Percentiles rank a stretch among this genome's conserved stretches.
Evolutionary conservation across 2,113 vertebrate genomes (phyloP).

Genomic region (Fulica atra): DNA sequence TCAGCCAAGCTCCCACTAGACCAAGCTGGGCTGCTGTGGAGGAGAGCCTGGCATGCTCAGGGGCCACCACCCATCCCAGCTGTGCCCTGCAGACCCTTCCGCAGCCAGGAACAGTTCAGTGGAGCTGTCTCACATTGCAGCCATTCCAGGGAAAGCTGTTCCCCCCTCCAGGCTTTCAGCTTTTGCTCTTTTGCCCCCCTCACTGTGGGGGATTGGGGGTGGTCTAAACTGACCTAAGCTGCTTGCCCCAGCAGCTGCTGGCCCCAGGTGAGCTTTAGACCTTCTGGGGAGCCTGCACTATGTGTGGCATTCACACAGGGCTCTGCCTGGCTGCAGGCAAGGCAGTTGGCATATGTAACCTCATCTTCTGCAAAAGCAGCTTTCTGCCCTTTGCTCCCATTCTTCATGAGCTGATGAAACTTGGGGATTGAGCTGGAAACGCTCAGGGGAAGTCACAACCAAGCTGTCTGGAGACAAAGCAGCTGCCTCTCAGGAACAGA

Average conservation of each 20-base stretch:
- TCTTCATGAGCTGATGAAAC: background rate
- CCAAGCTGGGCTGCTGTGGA: background rate
- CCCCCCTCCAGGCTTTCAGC: background rate
- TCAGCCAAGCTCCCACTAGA: background rate
- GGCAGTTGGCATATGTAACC: background rate
- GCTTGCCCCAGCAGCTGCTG: background rate
- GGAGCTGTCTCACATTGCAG: background rate
- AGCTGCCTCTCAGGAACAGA: background rate
- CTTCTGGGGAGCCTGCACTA: accelerated
- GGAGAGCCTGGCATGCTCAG: accelerated
- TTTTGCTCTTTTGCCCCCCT: background rate
- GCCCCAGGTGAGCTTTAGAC: no score
- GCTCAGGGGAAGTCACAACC: background rate
- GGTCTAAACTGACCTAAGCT: background rate
- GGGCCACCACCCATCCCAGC: background rate
- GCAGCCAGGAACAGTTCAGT: background rate
- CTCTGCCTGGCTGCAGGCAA: background rate
- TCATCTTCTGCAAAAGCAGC: background rate
- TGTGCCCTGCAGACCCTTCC: background rate
- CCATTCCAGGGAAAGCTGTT: background rate
- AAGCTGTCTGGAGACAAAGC: background rate
- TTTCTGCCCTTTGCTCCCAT: background rate
- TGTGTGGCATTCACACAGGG: no score
- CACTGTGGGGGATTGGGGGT: no score
- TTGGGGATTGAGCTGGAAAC: background rate